Conservation (phyloP, 2,113 vertebrate species). For the Condylura cristata region DNA sequence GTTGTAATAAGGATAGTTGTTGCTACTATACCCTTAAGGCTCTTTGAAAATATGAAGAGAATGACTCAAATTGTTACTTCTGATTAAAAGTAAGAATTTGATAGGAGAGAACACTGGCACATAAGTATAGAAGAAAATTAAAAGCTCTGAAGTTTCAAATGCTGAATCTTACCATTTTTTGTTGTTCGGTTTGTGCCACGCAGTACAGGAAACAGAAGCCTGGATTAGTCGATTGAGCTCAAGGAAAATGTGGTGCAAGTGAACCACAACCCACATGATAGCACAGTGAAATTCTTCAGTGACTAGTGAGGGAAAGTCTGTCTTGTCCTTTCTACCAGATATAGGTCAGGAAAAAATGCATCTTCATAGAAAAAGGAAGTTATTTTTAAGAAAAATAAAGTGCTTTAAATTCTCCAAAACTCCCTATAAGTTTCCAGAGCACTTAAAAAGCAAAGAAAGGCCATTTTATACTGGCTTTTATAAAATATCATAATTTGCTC, state of each 20-base stretch:
- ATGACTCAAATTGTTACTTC: slow-evolving; percentile 48
- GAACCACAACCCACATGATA: slow-evolving; percentile 9
- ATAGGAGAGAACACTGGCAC: neutral
- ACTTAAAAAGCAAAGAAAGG: neutral
- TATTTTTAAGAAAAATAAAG: slow-evolving; percentile 31
- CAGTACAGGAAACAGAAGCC: neutral
- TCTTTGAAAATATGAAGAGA: slow-evolving; percentile 72
- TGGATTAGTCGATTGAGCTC: slow-evolving; percentile 14
- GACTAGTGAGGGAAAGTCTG: neutral
- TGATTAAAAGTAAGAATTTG: slow-evolving; percentile 51
- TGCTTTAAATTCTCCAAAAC: slow-evolving; percentile 7
- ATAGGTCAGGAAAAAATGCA: neutral
- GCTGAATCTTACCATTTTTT: neutral
- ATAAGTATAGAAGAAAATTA: neutral
- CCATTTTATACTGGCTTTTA: neutral
- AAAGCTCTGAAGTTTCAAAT: slow-evolving; percentile 56
- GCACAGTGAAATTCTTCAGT: neutral
- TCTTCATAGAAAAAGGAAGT: neutral
- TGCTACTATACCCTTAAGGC: slow-evolving; percentile 41
- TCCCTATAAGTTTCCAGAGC: neutral
- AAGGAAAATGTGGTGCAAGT: neutral
- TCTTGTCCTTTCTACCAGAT: neutral
- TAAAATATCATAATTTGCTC: neutral
- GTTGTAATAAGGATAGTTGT: slow-evolving; percentile 68
- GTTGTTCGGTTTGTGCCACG: neutral